Conservation (phyloP, 2,113 vertebrate genomes). For the Myiozetetes cayanensis region DNA sequence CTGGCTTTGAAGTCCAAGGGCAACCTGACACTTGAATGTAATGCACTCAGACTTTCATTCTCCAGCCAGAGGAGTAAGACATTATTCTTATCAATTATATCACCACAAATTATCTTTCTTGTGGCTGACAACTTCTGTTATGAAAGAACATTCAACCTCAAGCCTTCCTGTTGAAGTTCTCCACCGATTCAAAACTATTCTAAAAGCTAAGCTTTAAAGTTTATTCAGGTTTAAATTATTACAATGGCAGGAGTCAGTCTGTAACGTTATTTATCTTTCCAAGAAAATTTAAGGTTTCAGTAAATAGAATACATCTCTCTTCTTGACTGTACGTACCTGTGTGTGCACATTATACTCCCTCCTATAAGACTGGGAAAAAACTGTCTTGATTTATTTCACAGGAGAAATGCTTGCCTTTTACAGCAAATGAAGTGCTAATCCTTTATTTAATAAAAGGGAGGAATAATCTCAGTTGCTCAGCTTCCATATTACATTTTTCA, state of each 20-base stretch:
- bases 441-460: constrained; percentile 75
- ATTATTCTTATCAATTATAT: not conserved
- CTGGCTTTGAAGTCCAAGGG: not conserved
- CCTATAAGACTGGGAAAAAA: not conserved
- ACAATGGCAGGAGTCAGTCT: not conserved
- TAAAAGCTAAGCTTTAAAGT: not conserved
- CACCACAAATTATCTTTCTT: not conserved
- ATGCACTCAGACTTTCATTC: not conserved
- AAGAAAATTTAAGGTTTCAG: not conserved
- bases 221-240: not conserved
- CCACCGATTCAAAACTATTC: not conserved
- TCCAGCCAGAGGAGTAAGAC: not conserved
- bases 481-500: constrained; percentile 56
- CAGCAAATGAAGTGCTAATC: constrained; percentile 72
- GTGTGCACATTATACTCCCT: not conserved
- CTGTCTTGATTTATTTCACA: not conserved
- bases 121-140: not conserved
- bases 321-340: not conserved
- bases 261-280: not conserved
- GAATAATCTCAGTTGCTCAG: constrained; percentile 74
- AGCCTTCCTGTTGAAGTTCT: not conserved
- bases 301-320: not conserved
- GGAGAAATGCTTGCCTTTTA: constrained; percentile 50
- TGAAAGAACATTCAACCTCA: not conserved
- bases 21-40: not conserved